Percentiles rank a stretch among this genome's conserved stretches.
phyloP scores from a whole-genome alignment of 2,797 vertebrate genomes.

The Ambastaia sidthimunki region DNA sequence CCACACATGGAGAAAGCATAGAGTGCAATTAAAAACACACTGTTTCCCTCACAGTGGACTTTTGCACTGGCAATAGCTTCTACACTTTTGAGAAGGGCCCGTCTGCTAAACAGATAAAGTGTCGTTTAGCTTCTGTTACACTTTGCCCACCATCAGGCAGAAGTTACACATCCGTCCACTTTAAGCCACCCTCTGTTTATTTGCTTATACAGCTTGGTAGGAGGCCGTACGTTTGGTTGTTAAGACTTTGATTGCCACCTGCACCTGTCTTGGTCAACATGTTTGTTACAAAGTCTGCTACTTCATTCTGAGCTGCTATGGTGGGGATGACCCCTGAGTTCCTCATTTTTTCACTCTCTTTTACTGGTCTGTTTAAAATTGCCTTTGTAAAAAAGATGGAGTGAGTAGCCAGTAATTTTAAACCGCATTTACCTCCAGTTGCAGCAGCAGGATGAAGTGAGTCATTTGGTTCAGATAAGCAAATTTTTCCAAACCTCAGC shows the following conservation, averaged over 20 bases:
- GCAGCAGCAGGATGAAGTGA: conserved; percentile 74
- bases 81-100: conserved; percentile 66
- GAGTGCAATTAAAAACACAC: conserved; percentile 82
- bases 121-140: conserved; percentile 70
- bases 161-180: conserved; percentile 69
- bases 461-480: conserved; percentile 71
- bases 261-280: conserved; percentile 80
- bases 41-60: conserved; percentile 71
- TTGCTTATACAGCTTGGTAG: conserved; percentile 82
- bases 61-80: conserved; percentile 57
- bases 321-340: conserved; percentile 45
- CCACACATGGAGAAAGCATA: conserved; percentile 84
- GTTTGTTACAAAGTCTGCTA: conserved; percentile 75
- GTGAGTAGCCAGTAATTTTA: conserved; percentile 71
- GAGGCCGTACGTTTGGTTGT: conserved; percentile 67
- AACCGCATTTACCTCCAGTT: conserved; percentile 76
- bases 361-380: conserved; percentile 63
- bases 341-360: conserved; percentile 20
- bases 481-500: conserved; percentile 41
- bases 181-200: conserved; percentile 81
- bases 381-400: conserved; percentile 71
- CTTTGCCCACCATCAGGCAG: conserved; percentile 54
- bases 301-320: conserved; percentile 61
- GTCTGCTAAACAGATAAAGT: conserved; percentile 87
- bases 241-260: conserved; percentile 75